A percentile compares a stretch with the other conserved stretches of the same genome.
phyloP scores from a whole-genome alignment of 2,888 invertebrate genomes.

The Phrixothrix hirtus region DNA sequence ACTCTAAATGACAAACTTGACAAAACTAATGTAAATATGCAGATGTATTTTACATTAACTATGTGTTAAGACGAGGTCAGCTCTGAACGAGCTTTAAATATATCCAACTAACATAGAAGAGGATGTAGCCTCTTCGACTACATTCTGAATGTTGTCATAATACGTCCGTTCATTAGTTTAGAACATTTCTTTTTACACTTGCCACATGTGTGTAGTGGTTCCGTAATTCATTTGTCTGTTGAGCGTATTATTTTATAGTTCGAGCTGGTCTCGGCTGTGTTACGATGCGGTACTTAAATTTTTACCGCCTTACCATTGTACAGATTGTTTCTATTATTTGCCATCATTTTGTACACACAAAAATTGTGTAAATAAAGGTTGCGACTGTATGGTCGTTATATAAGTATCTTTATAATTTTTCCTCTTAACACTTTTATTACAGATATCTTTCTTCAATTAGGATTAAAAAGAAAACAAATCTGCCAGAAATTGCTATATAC shows the following conservation, averaged over 20 bases:
- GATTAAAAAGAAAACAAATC: too few species aligned
- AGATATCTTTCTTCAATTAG: background rate
- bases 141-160: slow-evolving; percentile 47
- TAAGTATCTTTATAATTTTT: slow-evolving; percentile 16
- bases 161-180: slow-evolving; percentile 31
- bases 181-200: slow-evolving; percentile 32
- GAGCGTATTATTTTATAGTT: slow-evolving; percentile 36
- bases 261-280: slow-evolving; percentile 51
- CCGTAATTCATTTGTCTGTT: slow-evolving; percentile 25
- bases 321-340: slow-evolving; percentile 46
- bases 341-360: slow-evolving; percentile 53
- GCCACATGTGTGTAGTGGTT: slow-evolving; percentile 28
- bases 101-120: slow-evolving; percentile 38
- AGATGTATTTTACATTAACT: slow-evolving; percentile 21
- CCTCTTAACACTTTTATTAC: slow-evolving; percentile 1
- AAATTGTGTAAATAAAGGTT: slow-evolving; percentile 55
- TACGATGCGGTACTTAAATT: slow-evolving; percentile 42
- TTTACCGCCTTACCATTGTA: slow-evolving; percentile 40
- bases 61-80: slow-evolving; percentile 43
- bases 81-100: slow-evolving; percentile 38
- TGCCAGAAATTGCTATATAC: too few species aligned
- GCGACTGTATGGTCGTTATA: slow-evolving; percentile 48
- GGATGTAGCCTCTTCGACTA: slow-evolving; percentile 48
- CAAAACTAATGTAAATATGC: slow-evolving; percentile 22
- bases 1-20: slow-evolving; percentile 23